Conservation (phyloP, 2,888 invertebrate species). For the Apoda limacodes region DNA sequence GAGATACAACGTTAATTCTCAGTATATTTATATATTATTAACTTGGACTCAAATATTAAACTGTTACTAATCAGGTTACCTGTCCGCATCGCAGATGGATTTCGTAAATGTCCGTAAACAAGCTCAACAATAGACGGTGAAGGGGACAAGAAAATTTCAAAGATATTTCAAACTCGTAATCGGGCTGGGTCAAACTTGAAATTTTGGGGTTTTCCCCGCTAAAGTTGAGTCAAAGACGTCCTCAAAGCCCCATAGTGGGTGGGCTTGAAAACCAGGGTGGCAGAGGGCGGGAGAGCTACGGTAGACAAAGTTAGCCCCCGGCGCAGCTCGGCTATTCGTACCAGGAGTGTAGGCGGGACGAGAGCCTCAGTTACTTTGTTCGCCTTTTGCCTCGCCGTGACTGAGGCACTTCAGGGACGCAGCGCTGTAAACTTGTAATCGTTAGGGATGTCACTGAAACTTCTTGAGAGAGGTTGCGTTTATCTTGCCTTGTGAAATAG, state of each 20-base stretch:
- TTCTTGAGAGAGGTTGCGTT: background rate
- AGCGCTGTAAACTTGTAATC: conserved; percentile 30
- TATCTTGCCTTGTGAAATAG: background rate
- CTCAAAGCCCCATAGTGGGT: conserved; percentile 60
- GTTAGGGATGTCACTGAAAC: background rate
- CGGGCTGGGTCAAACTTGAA: conserved; percentile 56
- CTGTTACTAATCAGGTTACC: conserved; percentile 36
- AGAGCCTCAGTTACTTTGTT: conserved; percentile 55
- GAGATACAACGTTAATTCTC: too few relatives aligned
- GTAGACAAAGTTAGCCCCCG: conserved; percentile 60
- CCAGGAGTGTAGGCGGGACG: conserved; percentile 41
- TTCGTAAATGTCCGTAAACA: too few relatives aligned
- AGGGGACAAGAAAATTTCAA: conserved; percentile 58
- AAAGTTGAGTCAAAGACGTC: conserved; percentile 66
- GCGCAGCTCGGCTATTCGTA: conserved; percentile 50
- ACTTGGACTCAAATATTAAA: conserved; percentile 11
- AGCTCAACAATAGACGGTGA: too few relatives aligned
- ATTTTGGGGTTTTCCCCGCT: conserved; percentile 64
- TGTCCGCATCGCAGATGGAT: too few relatives aligned
- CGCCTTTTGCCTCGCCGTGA: conserved; percentile 62
- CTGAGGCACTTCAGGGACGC: conserved; percentile 64
- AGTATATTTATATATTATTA: too few relatives aligned
- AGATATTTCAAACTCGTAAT: conserved; percentile 64
- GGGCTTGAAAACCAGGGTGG: conserved; percentile 40
- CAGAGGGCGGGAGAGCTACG: conserved; percentile 40